Evolutionary conservation across 2,797 vertebrate genomes (phyloP), one percentile per base, ranked within the genome.

Genomic region (Hypotaenidia okinawae): DNA sequence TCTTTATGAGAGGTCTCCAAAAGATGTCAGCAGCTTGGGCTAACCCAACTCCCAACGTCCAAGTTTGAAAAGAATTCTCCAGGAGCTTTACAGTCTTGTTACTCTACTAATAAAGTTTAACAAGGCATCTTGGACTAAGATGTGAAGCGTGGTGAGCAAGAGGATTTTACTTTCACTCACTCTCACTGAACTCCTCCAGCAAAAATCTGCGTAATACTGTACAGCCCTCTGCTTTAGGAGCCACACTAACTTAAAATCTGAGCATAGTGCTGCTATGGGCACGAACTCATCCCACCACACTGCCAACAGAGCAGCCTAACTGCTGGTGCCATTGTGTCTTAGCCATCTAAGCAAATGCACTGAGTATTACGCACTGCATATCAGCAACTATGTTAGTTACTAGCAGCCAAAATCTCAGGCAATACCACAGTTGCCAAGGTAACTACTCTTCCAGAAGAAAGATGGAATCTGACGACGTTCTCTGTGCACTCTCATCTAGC

Each of bases 401-500:
- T 43, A 76, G 95, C 77, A 47, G 87, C 79, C 52, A 39, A 67
- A 84, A 90, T 83, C 93, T 86, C 89, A 21, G 61, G 85, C 67
- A 94, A 63, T 89, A 61, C 0, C 6, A 78, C 59, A 93, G 94
- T 96, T 97, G 94, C 94, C 93, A 96, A 87, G 96, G 96, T 95
- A 97, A 97, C 96, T 79, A 70, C 87, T 95, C 89, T 74, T 77
- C 69, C 76, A 37, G 59, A 89, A 78, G 81, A 82, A 78, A 39
- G 64, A 89, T 2, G 63, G 82, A 84, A 64, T 90, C 61, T 63
- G 79, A 94, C 5, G 13, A 64, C 3, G 7, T 88, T 79, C 67
- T 87, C 72, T 16, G 66, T 17, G 51, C 8, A 5, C 55, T 90
- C 59, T 88, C 30, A 22, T 32, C 41, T 68, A 67, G 73, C 41